A percentile compares a stretch with the other conserved stretches of the same genome.
These are phyloP conservation scores for Coptodon bakossiorum DNA, from an alignment of 2,113 vertebrate species.

Conservation along the genomic window DNA sequence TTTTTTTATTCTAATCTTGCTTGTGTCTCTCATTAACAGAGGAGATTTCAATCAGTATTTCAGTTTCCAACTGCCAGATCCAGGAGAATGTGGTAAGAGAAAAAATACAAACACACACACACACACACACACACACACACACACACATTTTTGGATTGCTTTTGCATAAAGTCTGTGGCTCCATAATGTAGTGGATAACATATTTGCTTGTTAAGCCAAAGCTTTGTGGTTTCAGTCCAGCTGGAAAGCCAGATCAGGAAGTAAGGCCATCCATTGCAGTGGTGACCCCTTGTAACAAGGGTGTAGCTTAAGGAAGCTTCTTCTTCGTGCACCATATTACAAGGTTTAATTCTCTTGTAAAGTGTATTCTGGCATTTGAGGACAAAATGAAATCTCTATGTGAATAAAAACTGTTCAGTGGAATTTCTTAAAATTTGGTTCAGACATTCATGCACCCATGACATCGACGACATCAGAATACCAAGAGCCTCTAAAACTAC, in stretches of 20 bases:
- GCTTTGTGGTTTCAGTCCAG: neutral
- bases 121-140: neutral
- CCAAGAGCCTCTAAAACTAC: neutral
- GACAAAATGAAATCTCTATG: neutral
- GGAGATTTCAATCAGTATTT: slow-evolving; percentile 92
- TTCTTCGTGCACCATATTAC: neutral
- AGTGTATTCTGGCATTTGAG: neutral
- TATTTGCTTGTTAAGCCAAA: neutral
- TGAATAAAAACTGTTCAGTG: neutral
- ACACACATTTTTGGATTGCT: neutral
- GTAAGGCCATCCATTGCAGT: neutral
- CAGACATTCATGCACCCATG: neutral
- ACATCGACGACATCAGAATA: neutral
- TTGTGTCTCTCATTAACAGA: slow-evolving; percentile 71
- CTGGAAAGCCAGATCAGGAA: neutral
- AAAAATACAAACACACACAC: neutral
- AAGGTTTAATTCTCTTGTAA: neutral
- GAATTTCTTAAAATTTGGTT: neutral
- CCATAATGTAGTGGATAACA: neutral
- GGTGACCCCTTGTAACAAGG: neutral
- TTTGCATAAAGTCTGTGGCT: neutral
- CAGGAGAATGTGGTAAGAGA: slow-evolving; percentile 95
- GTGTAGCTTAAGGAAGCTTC: neutral
- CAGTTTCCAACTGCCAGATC: slow-evolving; percentile 94
- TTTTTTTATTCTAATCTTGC: neutral